Evolutionary conservation across 2,113 vertebrate genomes (phyloP), one percentile per base, ranked within the genome.

Genomic region (Rostratula benghalensis): DNA sequence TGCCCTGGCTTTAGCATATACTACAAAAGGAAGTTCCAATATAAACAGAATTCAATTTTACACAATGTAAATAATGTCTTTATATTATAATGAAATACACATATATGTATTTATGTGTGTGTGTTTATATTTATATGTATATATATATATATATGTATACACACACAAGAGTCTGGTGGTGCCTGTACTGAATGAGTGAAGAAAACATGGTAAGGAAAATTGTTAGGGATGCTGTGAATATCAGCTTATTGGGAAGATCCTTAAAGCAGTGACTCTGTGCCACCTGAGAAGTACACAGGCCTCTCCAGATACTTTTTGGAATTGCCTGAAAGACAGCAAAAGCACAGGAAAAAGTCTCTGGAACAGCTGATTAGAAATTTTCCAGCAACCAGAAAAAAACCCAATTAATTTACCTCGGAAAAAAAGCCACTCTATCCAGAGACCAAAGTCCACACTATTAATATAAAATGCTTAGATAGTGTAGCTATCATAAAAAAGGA

Each of bases 291-390:
- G 63, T 48, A 53, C 50, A 71, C 11, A 64, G 48, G 64, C 48
- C 92, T 87, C 93, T 88, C 45, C 1, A 83, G 84, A 93, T 73
- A 68, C 7, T 4, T 76, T 93, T 93, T 4, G 11, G 83, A 95
- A 96, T 85, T 92, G 89, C 87, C 59, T 6, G 16, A 51, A 74
- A 86, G 33, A 67, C 30, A 78, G 20, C 67, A 50, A 78, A 91
- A 79, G 48, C 24, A 56, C 43, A 41, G 71, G 71, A 91, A 80
- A 81, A 51, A 17, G 50, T 50, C 54, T 90, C 59, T 84, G 83
- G 48, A 95, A 61, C 82, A 93, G 91, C 94, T 95, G 93, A 96
- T 96, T 96, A 96, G 94, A 94, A 96, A 89, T 82, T 94, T 93
- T 56, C 43, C 63, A 82, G 76, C 84, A 93, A 91, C 69, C 70